phyloP scores from a whole-genome alignment of 35 echinoderm and acorn worm genomes.

The Anneissia japonica region DNA sequence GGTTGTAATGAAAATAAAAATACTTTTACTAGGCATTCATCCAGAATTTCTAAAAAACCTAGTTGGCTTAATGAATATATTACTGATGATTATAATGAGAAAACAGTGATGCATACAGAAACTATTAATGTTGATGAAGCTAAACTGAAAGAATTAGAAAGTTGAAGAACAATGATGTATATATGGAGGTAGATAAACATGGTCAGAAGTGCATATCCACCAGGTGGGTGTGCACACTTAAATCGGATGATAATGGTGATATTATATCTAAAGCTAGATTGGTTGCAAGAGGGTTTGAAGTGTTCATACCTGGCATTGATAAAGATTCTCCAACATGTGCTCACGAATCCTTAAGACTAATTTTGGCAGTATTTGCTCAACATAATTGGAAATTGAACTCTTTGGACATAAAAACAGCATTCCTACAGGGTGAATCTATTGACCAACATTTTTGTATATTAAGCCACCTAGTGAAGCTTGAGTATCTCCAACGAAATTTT shows the following conservation, averaged over 20 bases:
- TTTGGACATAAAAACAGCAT: conserved; percentile 24
- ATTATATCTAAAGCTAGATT: conserved; percentile 15
- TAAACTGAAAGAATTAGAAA: conserved; percentile 7
- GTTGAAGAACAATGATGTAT: conserved; percentile 20
- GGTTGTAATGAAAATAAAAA: neutral
- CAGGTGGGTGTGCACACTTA: conserved; percentile 19
- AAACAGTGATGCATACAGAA: conserved; percentile 1
- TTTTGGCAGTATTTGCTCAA: conserved; percentile 22
- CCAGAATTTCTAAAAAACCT: conserved; percentile 8
- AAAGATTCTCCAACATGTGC: conserved; percentile 31
- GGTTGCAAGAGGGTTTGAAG: conserved; percentile 34
- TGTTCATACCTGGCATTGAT: neutral
- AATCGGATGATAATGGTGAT: neutral
- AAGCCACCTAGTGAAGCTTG: conserved; percentile 4
- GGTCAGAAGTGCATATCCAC: conserved; percentile 9
- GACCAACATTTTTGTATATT: conserved; percentile 15
- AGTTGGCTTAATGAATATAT: conserved; percentile 17
- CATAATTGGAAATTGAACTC: conserved; percentile 15
- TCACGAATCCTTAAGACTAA: conserved; percentile 5
- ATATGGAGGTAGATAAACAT: neutral
- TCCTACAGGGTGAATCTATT: conserved; percentile 15
- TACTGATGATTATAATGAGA: neutral
- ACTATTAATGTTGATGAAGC: neutral
- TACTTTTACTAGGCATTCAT: neutral
- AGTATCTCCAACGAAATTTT: neutral